Evolutionary conservation across 2,888 invertebrate species (phyloP), one percentile per base, ranked within the genome.

Genomic region (Phanerotoma sp.): DNA sequence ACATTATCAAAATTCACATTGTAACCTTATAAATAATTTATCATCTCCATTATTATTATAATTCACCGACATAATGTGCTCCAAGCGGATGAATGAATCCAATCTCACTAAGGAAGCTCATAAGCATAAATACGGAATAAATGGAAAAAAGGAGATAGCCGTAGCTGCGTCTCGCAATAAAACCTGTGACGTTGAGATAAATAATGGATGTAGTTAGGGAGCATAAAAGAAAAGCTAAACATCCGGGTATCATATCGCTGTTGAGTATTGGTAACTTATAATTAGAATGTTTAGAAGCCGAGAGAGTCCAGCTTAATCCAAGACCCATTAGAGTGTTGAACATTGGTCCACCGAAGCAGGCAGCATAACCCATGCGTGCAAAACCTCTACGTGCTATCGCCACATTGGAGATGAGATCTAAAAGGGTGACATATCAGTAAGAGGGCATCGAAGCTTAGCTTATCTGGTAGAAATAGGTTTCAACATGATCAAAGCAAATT

Each of bases 331-430:
- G 68, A 3, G 77, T 74, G 63, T 80, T 86, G 66, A 87, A 84
- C 53, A 87, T 75, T 2, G 87, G 87, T 5, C 86, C 86, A 15
- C 86, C 87, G 68, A 84, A 84, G 56, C 86, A 86, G 0, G 86
- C 86, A 1, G 86, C 82, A 65, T 83, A 82, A 1, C 84, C 86
- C 84, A 86, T 86, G 54, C 82, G 78, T 1, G 85, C 82, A 68
- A 80, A 84, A 2, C 87, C 87, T 63, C 81, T 82, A 48, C 77
- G 75, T 1, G 87, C 85, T 64, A 87, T 79, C 5, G 83, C 73
- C 1, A 82, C 69, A 68, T 86, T 83, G 2, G 86, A 79, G 58
- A 87, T 80, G 50, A 84, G 71, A 76, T 85, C 85, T 83, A 69
- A 21, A 68, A 54, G 46, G 38, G 32, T 48, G 20, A 35, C 37